Base-by-base conservation (phyloP, 30 jellyfish, hydroid and myxozoan genomes). In the Aurelia sp. region DNA sequence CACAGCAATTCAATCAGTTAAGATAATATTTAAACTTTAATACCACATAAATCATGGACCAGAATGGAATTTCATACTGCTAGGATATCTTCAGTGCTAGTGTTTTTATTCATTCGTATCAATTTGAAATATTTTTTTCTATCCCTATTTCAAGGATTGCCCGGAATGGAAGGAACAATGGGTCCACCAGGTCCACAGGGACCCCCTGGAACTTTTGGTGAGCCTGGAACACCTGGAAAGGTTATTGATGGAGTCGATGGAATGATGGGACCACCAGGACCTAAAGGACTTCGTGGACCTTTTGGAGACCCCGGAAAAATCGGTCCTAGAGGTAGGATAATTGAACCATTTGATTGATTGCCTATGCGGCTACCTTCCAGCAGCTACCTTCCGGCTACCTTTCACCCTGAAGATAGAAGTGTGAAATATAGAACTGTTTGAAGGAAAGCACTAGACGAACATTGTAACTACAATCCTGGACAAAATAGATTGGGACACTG, bases 151-250 rank as follows among this genome's bases (percentile, higher is more conserved):
- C 6, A 73, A 74, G 98, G 98, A 55, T 79, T 74, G 2, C 79
- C 94, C 55, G 98, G 98, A 18, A 82, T 87, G 93, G 76, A 72
- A 19, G 98, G 98, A 6, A 81, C 93, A 13, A 72, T 67, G 67
- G 97, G 97, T 23, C 85, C 73, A 23, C 20, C 58, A 18, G 97
- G 97, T 3, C 77, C 88, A 5, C 84, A 76, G 48, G 98, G 98
- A 33, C 76, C 81, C 17, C 47, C 79, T 4, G 98, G 98, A 33
- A 51, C 88, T 5, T 72, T 74, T 55, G 97, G 97, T 9, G 90
- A 47, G 20, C 82, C 92, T 13, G 97, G 97, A 8, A 18, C 83
- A 7, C 70, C 86, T 18, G 81, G 80, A 10, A 31, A 62, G 0
- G 63, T 50, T 33, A 78, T 59, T 5, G 68, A 81, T 71, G 96